Percentiles rank a stretch among this genome's conserved stretches.
Conservation (phyloP, 2,797 vertebrate genomes). For the Cephalopachus bancanus region DNA sequence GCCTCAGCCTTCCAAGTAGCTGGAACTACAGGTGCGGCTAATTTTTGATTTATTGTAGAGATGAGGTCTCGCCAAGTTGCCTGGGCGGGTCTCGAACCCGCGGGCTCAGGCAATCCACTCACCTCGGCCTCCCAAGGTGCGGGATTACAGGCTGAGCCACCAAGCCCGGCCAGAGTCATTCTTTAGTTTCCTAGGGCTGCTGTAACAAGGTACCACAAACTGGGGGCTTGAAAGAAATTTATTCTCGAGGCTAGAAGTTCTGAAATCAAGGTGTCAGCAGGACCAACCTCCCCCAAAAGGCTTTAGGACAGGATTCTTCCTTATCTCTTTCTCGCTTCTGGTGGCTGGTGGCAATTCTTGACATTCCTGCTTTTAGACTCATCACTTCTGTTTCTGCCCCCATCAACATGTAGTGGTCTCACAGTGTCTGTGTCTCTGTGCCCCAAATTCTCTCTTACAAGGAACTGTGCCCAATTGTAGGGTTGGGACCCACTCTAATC, state of each 20-base stretch:
- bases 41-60: too few relatives aligned
- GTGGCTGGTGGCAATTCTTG: not conserved
- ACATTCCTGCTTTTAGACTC: not conserved
- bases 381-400: not conserved
- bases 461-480: not conserved
- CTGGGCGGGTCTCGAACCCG: too few relatives aligned
- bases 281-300: not conserved
- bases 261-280: not conserved
- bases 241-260: not conserved
- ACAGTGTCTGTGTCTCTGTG: not conserved
- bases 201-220: rapidly evolving
- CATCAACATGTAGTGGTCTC: rapidly evolving
- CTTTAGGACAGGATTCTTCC: not conserved
- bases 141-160: too few relatives aligned
- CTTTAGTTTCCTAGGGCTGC: not conserved
- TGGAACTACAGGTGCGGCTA: too few relatives aligned
- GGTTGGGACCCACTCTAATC: too few relatives aligned
- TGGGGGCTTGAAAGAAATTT: not conserved
- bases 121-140: too few relatives aligned
- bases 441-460: not conserved
- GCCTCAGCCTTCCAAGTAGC: too few relatives aligned
- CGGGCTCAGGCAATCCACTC: too few relatives aligned
- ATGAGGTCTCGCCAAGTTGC: too few relatives aligned
- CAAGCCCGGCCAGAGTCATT: too few relatives aligned
- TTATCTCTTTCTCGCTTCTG: not conserved